Evolutionary conservation across 2,888 invertebrate genomes (phyloP).

Genomic region (Rosalia funebris): DNA sequence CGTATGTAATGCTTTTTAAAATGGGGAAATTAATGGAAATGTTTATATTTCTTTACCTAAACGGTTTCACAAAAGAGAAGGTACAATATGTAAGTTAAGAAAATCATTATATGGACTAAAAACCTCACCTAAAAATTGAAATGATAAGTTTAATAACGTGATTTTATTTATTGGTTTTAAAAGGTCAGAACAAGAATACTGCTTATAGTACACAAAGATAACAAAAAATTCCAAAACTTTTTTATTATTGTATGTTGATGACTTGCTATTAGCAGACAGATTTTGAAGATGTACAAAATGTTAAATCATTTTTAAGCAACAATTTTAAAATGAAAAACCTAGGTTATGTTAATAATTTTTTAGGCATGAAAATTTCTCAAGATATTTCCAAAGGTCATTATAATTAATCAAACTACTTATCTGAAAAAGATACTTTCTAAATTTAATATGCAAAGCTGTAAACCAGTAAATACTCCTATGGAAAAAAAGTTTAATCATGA

Average conservation of each 20-base stretch:
- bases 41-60: slow-evolving; percentile 27
- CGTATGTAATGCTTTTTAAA: slow-evolving; percentile 32
- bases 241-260: slow-evolving; percentile 18
- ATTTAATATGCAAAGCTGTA: slow-evolving; percentile 24
- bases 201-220: neutral
- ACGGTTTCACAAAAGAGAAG: slow-evolving; percentile 21
- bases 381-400: slow-evolving; percentile 17
- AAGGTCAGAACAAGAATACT: slow-evolving; percentile 1
- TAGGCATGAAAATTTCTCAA: slow-evolving; percentile 30
- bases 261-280: slow-evolving; percentile 22
- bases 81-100: neutral
- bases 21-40: slow-evolving; percentile 28
- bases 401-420: slow-evolving; percentile 27
- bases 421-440: slow-evolving; percentile 23
- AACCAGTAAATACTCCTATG: slow-evolving; percentile 27
- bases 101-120: slow-evolving; percentile 5
- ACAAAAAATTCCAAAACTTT: neutral
- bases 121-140: slow-evolving; percentile 2
- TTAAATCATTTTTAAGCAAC: too few relatives aligned
- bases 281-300: slow-evolving; percentile 22
- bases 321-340: slow-evolving; percentile 35
- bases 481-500: slow-evolving; percentile 26
- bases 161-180: neutral
- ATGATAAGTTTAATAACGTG: neutral
- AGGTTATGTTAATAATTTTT: slow-evolving; percentile 29